Percentiles rank a stretch among this genome's conserved stretches.
Conservation (phyloP, 2,888 invertebrate species). For the Idaea straminata region DNA sequence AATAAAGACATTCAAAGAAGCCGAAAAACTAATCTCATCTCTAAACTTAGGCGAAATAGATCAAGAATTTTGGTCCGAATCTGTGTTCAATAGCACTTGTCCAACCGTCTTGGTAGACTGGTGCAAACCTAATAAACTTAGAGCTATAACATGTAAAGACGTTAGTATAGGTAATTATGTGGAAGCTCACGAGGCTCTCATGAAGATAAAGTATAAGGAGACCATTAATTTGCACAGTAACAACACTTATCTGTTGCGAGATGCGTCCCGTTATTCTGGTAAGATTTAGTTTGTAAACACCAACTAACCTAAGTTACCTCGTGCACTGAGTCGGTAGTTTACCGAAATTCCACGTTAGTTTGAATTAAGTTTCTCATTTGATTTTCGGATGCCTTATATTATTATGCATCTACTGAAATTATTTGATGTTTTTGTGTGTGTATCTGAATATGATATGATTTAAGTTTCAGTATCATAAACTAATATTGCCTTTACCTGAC, state of each 20-base stretch:
- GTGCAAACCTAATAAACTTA: constrained; percentile 70
- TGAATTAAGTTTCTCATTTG: too few species aligned
- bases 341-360: too few species aligned
- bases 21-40: constrained; percentile 63
- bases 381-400: too few species aligned
- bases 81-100: constrained; percentile 69
- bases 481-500: too few species aligned
- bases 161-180: constrained; percentile 74
- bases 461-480: too few species aligned
- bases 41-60: constrained; percentile 71
- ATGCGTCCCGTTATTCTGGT: constrained; percentile 74
- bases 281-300: constrained; percentile 27
- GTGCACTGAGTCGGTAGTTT: background rate
- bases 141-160: constrained; percentile 74
- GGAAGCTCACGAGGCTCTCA: constrained; percentile 74
- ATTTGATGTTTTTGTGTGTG: too few species aligned
- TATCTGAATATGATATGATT: too few species aligned
- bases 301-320: too few species aligned
- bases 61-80: constrained; percentile 66
- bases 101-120: constrained; percentile 72
- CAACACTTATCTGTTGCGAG: constrained; percentile 69
- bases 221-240: constrained; percentile 68
- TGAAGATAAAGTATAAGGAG: constrained; percentile 71
- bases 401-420: too few species aligned
- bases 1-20: constrained; percentile 67